Percentiles rank a stretch among this genome's conserved stretches.
Conservation (phyloP, 92 coral and sea anemone genomes). For the Paramuricea clavata region DNA sequence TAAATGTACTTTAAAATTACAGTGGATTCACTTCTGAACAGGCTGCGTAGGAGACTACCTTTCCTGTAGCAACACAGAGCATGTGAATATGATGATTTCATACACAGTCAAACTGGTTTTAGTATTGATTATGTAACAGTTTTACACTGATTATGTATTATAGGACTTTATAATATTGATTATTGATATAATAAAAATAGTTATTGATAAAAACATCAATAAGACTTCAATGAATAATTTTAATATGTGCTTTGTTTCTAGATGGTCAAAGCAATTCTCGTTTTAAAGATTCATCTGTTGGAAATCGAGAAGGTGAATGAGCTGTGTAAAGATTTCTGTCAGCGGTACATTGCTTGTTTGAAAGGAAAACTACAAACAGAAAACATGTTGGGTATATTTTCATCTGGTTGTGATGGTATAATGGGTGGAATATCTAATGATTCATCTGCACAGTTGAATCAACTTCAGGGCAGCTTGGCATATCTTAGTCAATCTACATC, state of each 20-base stretch:
- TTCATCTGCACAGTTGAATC: constrained; percentile 30
- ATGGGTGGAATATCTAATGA: constrained; percentile 2
- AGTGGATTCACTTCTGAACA: no score
- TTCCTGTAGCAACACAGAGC: no score
- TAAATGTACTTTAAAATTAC: no score
- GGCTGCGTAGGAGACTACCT: no score
- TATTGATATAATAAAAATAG: no score
- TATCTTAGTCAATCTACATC: constrained; percentile 29
- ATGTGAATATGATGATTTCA: no score
- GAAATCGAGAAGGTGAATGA: constrained; percentile 99
- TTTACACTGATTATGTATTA: no score
- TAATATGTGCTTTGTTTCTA: constrained; percentile 23
- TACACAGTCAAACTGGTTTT: not conserved
- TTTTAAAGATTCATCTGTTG: constrained; percentile 88
- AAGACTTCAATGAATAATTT: not conserved
- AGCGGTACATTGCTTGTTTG: constrained; percentile 97
- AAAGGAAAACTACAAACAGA: constrained; percentile 99
- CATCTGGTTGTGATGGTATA: constrained; percentile 37
- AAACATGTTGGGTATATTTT: constrained; percentile 81
- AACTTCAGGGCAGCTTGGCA: constrained; percentile 34
- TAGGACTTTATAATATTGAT: no score
- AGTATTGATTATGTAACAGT: no score
- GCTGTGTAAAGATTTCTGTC: constrained; percentile 98
- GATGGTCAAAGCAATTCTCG: constrained; percentile 99
- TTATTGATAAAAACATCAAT: no score